Evolutionary conservation across 2,888 invertebrate genomes (phyloP), one percentile per base, ranked within the genome.

Genomic region (Caradrina clavipalpis): DNA sequence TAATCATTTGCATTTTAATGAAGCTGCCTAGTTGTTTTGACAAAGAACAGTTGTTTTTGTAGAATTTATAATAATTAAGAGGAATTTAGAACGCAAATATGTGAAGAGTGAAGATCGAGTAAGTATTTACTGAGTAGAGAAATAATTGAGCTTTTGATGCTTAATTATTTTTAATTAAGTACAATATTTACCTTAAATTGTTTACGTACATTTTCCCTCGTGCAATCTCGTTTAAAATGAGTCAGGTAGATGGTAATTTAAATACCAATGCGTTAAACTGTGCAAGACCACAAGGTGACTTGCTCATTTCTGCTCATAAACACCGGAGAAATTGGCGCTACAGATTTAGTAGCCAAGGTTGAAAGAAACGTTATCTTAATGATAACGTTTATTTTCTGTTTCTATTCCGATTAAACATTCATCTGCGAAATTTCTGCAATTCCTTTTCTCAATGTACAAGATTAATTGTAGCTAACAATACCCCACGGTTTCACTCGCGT

Each of bases 71-170:
- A 19, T 62, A 58, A 55, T 58, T 67, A 67, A 59, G 15, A 50
- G 6, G 19, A 26, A 54, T 66, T 60, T 47, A 39, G 15, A 51
- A 63, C n/a, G 17, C 13, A 63, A 63, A 60, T 45, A 53, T 22
- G 45, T 19, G 13, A 56, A 68, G 50, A 74, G 49, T 19, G 17
- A 56, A 67, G 55, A 74, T 55, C 31, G 0, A 53, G 50, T 69
- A 26, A 53, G 50, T 69, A 26, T 55, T 76, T 51, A 51, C 31
- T 22, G n/a, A 65, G 50, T 39, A 26, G 57, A 64, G 70, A 47
- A 59, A 49, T 47, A 19, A 35, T 51, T 0, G 31, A 64, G 15
- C 31, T 31, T 51, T 59, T 26, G 11, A 45, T 45, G 45, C 17
- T 45, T 59, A 45, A 49, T 26, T 58, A 61, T 22, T 56, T 60